Evolutionary conservation across 1,140 invertebrate species (phyloP).

Genomic region (Dreissena polymorpha): DNA sequence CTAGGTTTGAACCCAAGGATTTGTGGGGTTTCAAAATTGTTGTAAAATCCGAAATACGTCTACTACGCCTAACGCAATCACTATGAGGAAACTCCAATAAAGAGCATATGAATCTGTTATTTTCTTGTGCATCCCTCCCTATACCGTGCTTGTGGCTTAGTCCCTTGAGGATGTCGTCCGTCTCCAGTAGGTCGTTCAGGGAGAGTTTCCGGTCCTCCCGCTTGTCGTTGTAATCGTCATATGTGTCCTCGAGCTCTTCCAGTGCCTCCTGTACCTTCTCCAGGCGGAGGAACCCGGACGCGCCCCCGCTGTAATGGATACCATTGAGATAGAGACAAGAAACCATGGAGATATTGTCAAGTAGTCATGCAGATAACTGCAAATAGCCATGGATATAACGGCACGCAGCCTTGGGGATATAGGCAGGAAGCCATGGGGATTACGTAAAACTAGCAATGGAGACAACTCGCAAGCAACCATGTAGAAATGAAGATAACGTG

Average conservation of each 20-base stretch:
- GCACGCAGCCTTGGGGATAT: too few relatives aligned
- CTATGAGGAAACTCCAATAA: neutral
- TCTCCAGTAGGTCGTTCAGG: neutral
- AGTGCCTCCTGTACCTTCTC: conserved; percentile 31
- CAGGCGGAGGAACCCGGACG: conserved; percentile 13
- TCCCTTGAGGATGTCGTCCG: neutral
- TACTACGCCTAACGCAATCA: neutral
- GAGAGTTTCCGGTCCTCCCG: neutral
- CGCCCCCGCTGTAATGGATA: neutral
- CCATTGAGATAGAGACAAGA: too few relatives aligned
- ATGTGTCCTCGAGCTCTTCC: conserved; percentile 18
- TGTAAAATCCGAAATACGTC: neutral
- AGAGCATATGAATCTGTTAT: neutral
- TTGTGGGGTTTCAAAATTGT: neutral
- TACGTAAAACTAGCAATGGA: too few relatives aligned
- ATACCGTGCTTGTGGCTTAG: neutral
- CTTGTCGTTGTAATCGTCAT: conserved; percentile 24
- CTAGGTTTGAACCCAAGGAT: neutral
- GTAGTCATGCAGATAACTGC: too few relatives aligned
- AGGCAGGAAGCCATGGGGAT: too few relatives aligned
- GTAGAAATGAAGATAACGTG: too few relatives aligned
- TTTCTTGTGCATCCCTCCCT: too few relatives aligned
- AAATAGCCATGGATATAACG: too few relatives aligned
- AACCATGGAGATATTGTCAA: too few relatives aligned
- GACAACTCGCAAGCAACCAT: too few relatives aligned